Evolutionary conservation across 2,888 invertebrate genomes (phyloP), one percentile per base, ranked within the genome.

Genomic region (Drosophila atripex): DNA sequence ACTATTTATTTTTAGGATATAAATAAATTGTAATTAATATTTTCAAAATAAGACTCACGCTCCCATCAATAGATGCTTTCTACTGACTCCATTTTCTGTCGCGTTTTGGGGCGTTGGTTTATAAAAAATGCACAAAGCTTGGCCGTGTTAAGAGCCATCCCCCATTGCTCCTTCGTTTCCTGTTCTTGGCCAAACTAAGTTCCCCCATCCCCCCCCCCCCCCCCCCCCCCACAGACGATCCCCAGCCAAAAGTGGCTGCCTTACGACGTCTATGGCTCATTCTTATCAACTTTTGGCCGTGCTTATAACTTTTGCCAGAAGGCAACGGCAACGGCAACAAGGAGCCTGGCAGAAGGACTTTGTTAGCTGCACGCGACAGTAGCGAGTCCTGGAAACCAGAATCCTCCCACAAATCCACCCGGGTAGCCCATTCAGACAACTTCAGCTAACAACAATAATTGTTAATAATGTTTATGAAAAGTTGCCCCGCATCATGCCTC

Each of bases 381-480:
- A 49, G 32, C 63, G 43, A 39, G 63, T 30, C 55, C 65, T 35
- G 50, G 61, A 25, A 52, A 21, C 63, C 55, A 51, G 70, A 18
- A 53, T 25, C 65, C 57, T 58, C 52, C 41, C 41, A 43, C 50
- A 23, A 12, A 68, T 74, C 74, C 74, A 69, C 50, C 68, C 55
- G 63, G 59, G 21, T n/a, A 6, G 47, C 28, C 75, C 54, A 76
- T 73, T 65, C 71, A 71, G 66, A 41, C 80, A 82, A 82, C 86
- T 82, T 82, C 72, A 72, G 80, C 80, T 86, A 78, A 87, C 86
- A 80, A 80, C 80, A 88, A 87, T 88, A 86, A 86, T 82, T 83
- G 88, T 83, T 87, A 87, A 87, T 87, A 87, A 88, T 87, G 86
- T 87, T 87, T 87, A 87, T 88, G 88, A 88, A 88, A 88, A 87